A percentile compares a stretch with the other conserved stretches of the same genome.
These are phyloP conservation scores for Stenchaetothrips biformis DNA, from an alignment of 2,888 invertebrate genomes.

Conservation along the genomic window DNA sequence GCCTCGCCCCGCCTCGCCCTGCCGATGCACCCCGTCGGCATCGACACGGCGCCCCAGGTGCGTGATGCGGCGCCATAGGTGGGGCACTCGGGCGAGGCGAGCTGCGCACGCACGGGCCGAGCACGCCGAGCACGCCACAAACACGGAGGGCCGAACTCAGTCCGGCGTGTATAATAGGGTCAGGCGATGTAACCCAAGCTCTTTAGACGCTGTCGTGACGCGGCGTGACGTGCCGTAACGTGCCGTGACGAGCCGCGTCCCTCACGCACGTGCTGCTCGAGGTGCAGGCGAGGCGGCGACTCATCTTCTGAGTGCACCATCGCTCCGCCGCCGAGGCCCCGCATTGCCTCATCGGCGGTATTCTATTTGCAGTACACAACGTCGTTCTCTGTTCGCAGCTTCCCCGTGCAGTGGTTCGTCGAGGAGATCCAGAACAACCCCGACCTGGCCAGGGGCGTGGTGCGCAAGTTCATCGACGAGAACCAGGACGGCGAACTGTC, in stretches of 20 bases:
- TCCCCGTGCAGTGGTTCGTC: conserved; percentile 44
- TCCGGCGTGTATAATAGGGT: background rate
- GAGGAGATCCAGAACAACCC: conserved; percentile 53
- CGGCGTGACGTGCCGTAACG: background rate
- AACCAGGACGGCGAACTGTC: conserved; percentile 55
- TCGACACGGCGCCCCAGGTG: no score
- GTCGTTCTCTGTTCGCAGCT: conserved; percentile 37
- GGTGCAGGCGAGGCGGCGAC: background rate
- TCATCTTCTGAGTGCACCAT: conserved; percentile 21
- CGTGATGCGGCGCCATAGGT: no score
- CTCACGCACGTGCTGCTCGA: background rate
- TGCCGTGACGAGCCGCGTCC: background rate
- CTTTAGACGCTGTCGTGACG: background rate
- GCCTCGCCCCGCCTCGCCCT: no score
- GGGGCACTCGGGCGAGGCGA: no score
- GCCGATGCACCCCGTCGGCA: no score
- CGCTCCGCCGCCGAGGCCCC: no score
- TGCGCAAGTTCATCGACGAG: conserved; percentile 55
- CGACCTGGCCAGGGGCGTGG: conserved; percentile 54
- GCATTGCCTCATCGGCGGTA: background rate
- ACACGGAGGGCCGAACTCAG: background rate
- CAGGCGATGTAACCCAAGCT: conserved; percentile 13
- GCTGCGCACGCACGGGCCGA: background rate
- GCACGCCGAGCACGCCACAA: background rate
- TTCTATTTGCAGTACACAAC: no score